A percentile compares a stretch with the other conserved stretches of the same genome.
Evolutionary conservation across 2,797 vertebrate species (phyloP).

Genomic region (Ctenochaetus hawaiiensis): DNA sequence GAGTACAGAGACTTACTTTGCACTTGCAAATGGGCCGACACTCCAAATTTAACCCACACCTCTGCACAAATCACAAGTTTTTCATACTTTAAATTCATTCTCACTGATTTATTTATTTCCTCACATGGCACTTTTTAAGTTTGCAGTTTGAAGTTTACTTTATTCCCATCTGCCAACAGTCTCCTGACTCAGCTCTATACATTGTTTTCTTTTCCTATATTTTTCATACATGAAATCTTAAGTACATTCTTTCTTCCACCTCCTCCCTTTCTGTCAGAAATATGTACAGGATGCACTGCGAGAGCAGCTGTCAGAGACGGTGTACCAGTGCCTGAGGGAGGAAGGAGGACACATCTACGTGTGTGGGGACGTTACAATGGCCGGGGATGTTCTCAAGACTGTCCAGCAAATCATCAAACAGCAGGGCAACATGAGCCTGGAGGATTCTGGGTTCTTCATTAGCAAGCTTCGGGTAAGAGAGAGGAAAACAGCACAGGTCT

Average conservation of each 20-base stretch:
- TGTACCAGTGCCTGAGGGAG: conserved; percentile 92
- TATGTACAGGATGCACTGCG: conserved; percentile 96
- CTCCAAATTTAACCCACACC: too few species aligned
- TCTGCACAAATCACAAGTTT: too few species aligned
- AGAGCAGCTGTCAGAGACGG: conserved; percentile 92
- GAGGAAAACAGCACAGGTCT: background rate
- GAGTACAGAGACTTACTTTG: too few species aligned
- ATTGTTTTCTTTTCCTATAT: conserved; percentile 16
- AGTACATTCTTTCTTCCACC: conserved; percentile 38
- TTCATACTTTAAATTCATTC: too few species aligned
- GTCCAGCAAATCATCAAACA: conserved; percentile 92
- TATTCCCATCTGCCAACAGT: background rate
- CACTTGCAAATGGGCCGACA: too few species aligned
- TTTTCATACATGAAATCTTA: conserved; percentile 31
- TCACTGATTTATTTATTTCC: background rate
- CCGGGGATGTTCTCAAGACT: conserved; percentile 96
- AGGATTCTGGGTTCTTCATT: conserved; percentile 94
- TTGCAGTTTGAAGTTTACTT: conserved; percentile 11
- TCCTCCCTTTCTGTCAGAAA: conserved; percentile 85
- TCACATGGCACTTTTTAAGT: background rate
- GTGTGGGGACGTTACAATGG: conserved; percentile 98
- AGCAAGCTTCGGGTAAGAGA: conserved; percentile 93
- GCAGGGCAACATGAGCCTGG: conserved; percentile 91
- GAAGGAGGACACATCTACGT: conserved; percentile 97
- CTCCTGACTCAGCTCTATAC: conserved; percentile 15